Evolutionary conservation across 2,888 invertebrate species (phyloP), one percentile per base, ranked within the genome.

Genomic region (Hydraecia micacea): DNA sequence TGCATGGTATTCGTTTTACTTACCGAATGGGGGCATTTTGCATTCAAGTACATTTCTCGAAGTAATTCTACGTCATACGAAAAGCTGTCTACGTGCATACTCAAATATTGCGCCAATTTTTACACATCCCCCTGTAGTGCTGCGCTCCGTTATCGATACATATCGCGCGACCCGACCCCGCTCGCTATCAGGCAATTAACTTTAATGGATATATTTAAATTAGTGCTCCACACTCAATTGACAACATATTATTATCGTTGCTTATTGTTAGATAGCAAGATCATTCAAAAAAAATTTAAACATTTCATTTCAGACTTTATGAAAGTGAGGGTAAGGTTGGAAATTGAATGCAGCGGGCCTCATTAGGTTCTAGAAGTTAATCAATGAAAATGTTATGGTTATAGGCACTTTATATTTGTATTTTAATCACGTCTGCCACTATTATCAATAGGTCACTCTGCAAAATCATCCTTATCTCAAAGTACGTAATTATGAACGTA

Each of bases 151-250:
- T 91, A 90, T 91, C 90, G 71, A 79, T 80, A 87, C 87, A 87
- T 93, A 93, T 91, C 93, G 66, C 63, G 67, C 80, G 94, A 94
- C 95, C 94, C 85, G 94, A 95, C 96, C 83, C 95, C 88, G 65
- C 80, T 55, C 81, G 65, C 88, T 94, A 96, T 96, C 96, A 92
- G 90, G 92, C 95, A 97, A 97, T 97, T 96, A 96, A 96, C 94
- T 96, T 94, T 96, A 96, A 97, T 96, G 94, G 94, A 92, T 95
- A 96, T 89, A 96, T 96, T 96, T 96, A 96, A 96, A 96, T 96
- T 96, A 96, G 96, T 93, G 90, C 92, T 92, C 90, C 92, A 91
- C 93, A 94, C 92, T 94, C 93, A 92, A 95, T 94, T 93, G 93
- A 93, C 94, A 93, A 93, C 92, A 91, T 90, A 87, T 84, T 90